Percentiles rank a stretch among this genome's conserved stretches.
Conservation (phyloP, 2,888 invertebrate species). For the Raillietiella orientalis region DNA sequence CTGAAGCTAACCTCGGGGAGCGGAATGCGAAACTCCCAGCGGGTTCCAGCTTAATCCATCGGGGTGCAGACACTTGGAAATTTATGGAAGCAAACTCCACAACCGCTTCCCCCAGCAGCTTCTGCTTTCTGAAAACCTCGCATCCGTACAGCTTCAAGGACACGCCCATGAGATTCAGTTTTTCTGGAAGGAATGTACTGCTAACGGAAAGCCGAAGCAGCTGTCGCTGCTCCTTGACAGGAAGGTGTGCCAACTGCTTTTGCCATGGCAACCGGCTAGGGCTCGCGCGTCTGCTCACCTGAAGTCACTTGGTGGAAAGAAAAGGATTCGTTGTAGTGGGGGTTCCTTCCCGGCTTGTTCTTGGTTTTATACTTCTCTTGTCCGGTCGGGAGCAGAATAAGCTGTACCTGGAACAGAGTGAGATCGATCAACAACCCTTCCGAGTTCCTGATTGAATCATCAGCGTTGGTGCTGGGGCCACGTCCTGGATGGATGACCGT, state of each 20-base stretch:
- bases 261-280: no score
- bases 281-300: constrained; percentile 16
- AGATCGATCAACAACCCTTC: no score
- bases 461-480: no score
- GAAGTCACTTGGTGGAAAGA: constrained; percentile 64
- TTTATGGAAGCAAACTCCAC: constrained; percentile 67
- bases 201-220: constrained; percentile 2
- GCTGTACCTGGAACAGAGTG: constrained; percentile 28
- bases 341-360: constrained; percentile 59
- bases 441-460: no score
- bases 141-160: constrained; percentile 67
- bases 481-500: no score
- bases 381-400: constrained; percentile 58
- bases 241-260: constrained; percentile 2
- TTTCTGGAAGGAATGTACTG: constrained; percentile 22
- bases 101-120: constrained; percentile 61
- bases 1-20: no score
- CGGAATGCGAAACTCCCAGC: no score
- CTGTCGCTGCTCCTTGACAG: constrained; percentile 1
- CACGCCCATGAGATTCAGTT: constrained; percentile 66
- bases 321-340: constrained; percentile 76
- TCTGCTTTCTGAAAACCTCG: constrained; percentile 66
- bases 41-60: constrained; percentile 55
- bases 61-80: constrained; percentile 56
- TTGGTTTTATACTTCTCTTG: constrained; percentile 84